Percentiles rank a stretch among this genome's conserved stretches.
phyloP scores from a whole-genome alignment of 2,888 invertebrate species.

The Drosophila prostipennis region DNA sequence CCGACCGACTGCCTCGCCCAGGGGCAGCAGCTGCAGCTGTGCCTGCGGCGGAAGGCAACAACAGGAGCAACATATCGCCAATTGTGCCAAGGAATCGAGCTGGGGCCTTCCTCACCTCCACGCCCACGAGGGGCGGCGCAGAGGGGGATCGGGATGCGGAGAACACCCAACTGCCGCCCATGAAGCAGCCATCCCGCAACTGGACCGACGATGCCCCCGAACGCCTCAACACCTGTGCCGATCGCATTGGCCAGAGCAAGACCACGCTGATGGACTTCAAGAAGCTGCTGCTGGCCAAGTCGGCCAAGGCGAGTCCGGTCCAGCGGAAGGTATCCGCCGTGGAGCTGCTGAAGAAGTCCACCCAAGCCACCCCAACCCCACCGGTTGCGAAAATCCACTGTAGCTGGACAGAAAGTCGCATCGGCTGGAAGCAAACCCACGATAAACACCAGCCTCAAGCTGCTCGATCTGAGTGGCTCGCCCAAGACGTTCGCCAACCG shows the following conservation, averaged over 20 bases:
- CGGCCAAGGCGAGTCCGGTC: constrained; percentile 87
- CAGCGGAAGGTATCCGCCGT: constrained; percentile 89
- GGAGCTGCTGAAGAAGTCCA: constrained; percentile 88
- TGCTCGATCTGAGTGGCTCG: constrained; percentile 89
- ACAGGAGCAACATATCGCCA: constrained; percentile 86
- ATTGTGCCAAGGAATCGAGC: constrained; percentile 87
- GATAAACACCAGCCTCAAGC: constrained; percentile 86
- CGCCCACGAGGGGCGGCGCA: constrained; percentile 85
- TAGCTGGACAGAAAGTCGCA: constrained; percentile 37
- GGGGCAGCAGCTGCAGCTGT: constrained; percentile 31
- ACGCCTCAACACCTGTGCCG: constrained; percentile 86
- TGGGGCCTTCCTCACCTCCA: constrained; percentile 88
- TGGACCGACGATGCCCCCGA: constrained; percentile 81
- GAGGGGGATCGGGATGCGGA: constrained; percentile 18
- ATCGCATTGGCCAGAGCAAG: constrained; percentile 88
- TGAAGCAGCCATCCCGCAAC: constrained; percentile 77
- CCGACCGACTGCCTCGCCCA: constrained; percentile 77
- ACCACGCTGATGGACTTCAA: constrained; percentile 94
- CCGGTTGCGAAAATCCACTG: constrained; percentile 13
- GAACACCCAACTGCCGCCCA: constrained; percentile 68
- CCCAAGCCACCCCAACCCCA: constrained; percentile 50
- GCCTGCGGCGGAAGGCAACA: constrained; percentile 13
- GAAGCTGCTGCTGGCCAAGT: constrained; percentile 90
- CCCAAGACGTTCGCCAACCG: constrained; percentile 89
- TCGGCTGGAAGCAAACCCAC: constrained; percentile 59